phyloP scores from a whole-genome alignment of 2,797 vertebrate species.

The Silurus lanzhouensis region DNA sequence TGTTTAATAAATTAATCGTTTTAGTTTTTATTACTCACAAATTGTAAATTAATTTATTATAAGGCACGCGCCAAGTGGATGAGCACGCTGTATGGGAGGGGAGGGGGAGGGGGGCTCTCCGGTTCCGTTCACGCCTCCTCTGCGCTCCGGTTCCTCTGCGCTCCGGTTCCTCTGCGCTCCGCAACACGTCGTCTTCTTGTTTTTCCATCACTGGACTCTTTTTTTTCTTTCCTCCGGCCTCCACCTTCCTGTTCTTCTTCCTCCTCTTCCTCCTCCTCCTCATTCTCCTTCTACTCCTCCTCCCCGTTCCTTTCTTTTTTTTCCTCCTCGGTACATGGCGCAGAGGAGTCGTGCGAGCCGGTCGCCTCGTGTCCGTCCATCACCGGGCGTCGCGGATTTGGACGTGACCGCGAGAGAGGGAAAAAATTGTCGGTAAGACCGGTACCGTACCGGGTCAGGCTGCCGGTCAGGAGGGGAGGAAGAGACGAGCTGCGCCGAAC shows the following conservation, averaged over 20 bases:
- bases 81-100: neutral
- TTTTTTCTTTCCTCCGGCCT: constrained; percentile 34
- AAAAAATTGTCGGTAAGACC: constrained; percentile 56
- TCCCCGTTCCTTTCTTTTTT: constrained; percentile 40
- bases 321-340: constrained; percentile 68
- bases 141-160: constrained; percentile 32
- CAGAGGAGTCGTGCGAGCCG: constrained; percentile 70
- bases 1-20: no score
- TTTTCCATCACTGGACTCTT: constrained; percentile 45
- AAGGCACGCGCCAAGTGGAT: neutral
- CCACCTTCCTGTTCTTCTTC: constrained; percentile 32
- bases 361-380: constrained; percentile 63
- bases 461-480: no score
- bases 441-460: neutral
- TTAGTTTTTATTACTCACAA: neutral
- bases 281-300: neutral
- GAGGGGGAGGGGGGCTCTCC: neutral
- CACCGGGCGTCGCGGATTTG: constrained; percentile 69
- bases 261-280: neutral
- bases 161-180: constrained; percentile 37
- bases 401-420: constrained; percentile 66
- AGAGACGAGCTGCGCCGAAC: constrained; percentile 6
- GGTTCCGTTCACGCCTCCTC: constrained; percentile 29
- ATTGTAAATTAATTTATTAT: neutral
- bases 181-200: constrained; percentile 46